Base-by-base conservation (phyloP, 2,888 invertebrate genomes). In the Hypselothyrea guttata region DNA sequence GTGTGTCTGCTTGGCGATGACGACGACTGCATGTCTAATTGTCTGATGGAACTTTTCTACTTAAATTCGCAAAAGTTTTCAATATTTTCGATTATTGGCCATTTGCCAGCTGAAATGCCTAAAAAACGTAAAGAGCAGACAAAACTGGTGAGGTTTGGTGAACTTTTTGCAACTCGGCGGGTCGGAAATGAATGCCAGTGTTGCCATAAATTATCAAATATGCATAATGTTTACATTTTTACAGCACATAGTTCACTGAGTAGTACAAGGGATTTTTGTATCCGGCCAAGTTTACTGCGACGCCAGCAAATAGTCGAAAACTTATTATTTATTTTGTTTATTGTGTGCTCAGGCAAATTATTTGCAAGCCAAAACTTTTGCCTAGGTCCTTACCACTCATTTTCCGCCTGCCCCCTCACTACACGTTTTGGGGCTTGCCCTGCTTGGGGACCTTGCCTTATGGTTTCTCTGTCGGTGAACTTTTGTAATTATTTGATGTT, bases 21-120 rank as follows among this genome's bases (percentile, higher is more conserved):
- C 54, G 69, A 56, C 71, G 73, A 69, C 83, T 75, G 71, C 71
- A 72, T 79, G 76, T 82, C 71, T 85, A 75, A 74, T 70, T 82
- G 79, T 77, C 68, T 70, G 69, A 49, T 41, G 55, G 47, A 75
- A 76, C 60, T 78, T 71, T 82, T 57, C 47, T 86, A 86, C 86
- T 86, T 86, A 86, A 86, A 84, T 67, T 71, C 55, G 67, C 48
- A 51, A 87, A 86, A 87, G 76, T 87, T 87, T 77, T 86, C 86
- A 87, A 87, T 88, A 86, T 87, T 88, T 86, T 87, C 86, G 87
- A 86, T 88, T 87, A 87, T 88, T 87, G 87, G 87, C 88, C 83
- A 85, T 68, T 77, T 74, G 88, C 88, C 88, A 87, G 53, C 41
- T 48, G 38, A 33, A 37, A 22, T 33, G 16, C n/a, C 3, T 1